Percentiles rank a stretch among this genome's conserved stretches.
Conservation (phyloP, 37 sponge, comb jelly and placozoan genomes). For the Cladorhizidae sp. region DNA sequence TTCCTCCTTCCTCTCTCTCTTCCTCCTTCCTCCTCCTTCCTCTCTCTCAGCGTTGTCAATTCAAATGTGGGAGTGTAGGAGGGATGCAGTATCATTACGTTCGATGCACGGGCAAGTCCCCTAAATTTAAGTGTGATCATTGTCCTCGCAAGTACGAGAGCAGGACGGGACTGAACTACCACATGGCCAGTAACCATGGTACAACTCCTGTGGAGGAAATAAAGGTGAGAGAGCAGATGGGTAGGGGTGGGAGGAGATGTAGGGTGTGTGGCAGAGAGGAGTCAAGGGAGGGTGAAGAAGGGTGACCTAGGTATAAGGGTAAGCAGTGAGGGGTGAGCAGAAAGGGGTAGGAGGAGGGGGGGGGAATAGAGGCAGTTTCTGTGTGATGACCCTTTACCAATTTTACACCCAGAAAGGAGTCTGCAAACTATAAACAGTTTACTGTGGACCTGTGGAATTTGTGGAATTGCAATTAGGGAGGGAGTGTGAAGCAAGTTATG, state of each 20-base stretch:
- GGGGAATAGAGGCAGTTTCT: no score
- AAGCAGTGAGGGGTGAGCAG: no score
- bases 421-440: neutral
- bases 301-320: no score
- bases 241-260: neutral
- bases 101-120: slow-evolving; percentile 40
- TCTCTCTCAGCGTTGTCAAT: slow-evolving; percentile 38
- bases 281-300: no score
- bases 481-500: no score
- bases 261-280: no score
- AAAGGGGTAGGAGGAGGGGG: no score
- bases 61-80: slow-evolving; percentile 61
- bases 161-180: slow-evolving; percentile 63
- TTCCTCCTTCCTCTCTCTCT: no score
- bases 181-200: slow-evolving; percentile 28
- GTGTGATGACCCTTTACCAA: no score
- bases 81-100: slow-evolving; percentile 65
- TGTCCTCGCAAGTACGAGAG: slow-evolving; percentile 52
- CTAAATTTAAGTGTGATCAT: slow-evolving; percentile 39
- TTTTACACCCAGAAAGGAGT: no score
- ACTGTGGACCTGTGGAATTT: neutral
- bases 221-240: neutral
- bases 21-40: neutral
- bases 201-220: neutral
- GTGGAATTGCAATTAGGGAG: neutral